These are phyloP conservation scores for Sciurus vulgaris DNA, from an alignment of 2,797 vertebrate genomes.

Conservation along the genomic window DNA sequence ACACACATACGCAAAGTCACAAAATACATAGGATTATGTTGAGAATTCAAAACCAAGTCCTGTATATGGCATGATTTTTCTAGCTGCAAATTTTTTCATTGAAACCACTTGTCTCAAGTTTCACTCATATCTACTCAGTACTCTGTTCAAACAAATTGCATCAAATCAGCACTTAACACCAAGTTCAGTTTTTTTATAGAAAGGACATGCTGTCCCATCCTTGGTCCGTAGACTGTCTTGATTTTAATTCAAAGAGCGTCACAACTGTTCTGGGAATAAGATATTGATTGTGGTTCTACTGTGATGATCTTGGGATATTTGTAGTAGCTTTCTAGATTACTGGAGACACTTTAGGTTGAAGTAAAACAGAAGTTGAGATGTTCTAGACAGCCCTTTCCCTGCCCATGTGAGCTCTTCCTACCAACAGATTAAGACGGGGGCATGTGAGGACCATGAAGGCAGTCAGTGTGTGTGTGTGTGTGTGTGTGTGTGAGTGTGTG, in stretches of 20 bases:
- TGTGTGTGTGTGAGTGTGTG: not conserved
- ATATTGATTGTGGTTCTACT: not conserved
- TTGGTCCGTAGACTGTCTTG: not conserved
- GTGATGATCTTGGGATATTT: not conserved
- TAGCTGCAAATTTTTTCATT: not conserved
- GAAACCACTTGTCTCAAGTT: not conserved
- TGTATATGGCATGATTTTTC: constrained; percentile 32
- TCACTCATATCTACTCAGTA: not conserved
- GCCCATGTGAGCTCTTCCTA: not conserved
- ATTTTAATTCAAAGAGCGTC: constrained; percentile 52
- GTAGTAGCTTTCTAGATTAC: constrained; percentile 11
- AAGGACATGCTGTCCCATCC: not conserved
- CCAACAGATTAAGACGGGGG: not conserved
- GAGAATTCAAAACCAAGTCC: constrained; percentile 18
- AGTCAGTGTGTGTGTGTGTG: not conserved
- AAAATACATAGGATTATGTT: not conserved
- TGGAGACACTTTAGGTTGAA: not conserved
- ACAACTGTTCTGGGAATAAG: constrained; percentile 23
- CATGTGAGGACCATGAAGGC: not conserved
- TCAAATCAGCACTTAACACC: not conserved
- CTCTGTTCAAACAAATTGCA: constrained; percentile 37
- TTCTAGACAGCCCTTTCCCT: not conserved
- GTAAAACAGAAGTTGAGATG: not conserved
- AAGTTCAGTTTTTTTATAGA: constrained; percentile 23
- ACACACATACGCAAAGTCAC: not conserved